A percentile compares a stretch with the other conserved stretches of the same genome.
phyloP scores from a whole-genome alignment of 2,888 invertebrate species.

The Trissolcus brochymenae region DNA sequence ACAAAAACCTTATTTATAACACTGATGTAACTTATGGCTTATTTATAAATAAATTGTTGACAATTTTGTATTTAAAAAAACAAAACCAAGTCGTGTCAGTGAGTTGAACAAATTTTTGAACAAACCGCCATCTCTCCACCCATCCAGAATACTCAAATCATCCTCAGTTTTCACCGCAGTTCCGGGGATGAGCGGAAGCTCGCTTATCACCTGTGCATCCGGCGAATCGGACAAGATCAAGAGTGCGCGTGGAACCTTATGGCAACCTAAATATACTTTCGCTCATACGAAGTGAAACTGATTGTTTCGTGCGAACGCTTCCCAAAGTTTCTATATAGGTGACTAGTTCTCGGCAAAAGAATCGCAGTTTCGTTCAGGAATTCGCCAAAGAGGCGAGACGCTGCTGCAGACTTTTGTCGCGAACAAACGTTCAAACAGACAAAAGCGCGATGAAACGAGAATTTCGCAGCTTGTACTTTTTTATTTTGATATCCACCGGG shows the following conservation, averaged over 20 bases:
- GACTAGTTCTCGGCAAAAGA: constrained; percentile 58
- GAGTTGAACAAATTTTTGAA: neutral
- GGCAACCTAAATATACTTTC: constrained; percentile 68
- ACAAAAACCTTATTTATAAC: constrained; percentile 67
- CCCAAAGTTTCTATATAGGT: constrained; percentile 69
- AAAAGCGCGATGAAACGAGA: constrained; percentile 61
- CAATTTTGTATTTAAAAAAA: constrained; percentile 54
- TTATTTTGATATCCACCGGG: constrained; percentile 64
- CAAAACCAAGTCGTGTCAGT: neutral
- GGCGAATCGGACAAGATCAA: constrained; percentile 66
- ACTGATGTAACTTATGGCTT: constrained; percentile 71
- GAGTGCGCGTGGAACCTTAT: constrained; percentile 31
- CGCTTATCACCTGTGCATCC: constrained; percentile 69
- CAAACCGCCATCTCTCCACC: constrained; percentile 41
- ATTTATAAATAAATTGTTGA: constrained; percentile 70
- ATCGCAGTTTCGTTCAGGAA: constrained; percentile 67
- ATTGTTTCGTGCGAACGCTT: constrained; percentile 73
- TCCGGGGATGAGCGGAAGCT: constrained; percentile 62
- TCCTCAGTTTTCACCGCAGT: constrained; percentile 21
- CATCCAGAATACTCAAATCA: constrained; percentile 47
- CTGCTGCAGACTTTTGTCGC: constrained; percentile 7
- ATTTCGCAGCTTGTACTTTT: constrained; percentile 61
- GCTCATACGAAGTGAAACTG: constrained; percentile 72
- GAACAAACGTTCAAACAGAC: neutral
- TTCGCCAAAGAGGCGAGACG: constrained; percentile 27